These are phyloP conservation scores for Micrastur ruficollis DNA, from an alignment of 2,797 vertebrate genomes.

Conservation along the genomic window DNA sequence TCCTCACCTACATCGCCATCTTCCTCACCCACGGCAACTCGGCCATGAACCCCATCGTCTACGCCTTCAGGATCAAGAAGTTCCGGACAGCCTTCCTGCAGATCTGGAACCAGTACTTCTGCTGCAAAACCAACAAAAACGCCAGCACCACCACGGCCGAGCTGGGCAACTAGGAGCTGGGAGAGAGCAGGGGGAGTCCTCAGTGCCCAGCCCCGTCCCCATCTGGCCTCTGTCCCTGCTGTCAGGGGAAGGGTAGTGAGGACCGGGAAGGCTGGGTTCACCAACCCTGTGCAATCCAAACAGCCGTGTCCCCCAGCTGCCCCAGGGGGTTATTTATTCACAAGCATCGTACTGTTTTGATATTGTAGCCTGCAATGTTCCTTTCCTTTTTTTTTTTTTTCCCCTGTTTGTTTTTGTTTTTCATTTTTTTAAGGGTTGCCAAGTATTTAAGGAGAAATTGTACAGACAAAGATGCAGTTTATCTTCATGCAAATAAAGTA, in stretches of 20 bases:
- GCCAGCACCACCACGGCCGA: not conserved
- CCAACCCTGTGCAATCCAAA: not conserved
- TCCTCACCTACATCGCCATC: slow-evolving; percentile 88
- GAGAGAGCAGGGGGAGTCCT: not conserved
- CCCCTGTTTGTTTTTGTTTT: not conserved
- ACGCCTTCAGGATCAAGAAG: slow-evolving; percentile 95
- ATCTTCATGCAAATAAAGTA: slow-evolving; percentile 65
- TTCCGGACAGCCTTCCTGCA: slow-evolving; percentile 91
- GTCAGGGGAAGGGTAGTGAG: not conserved
- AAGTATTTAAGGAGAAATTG: slow-evolving; percentile 62
- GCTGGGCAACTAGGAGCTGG: not conserved
- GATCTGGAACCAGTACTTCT: slow-evolving; percentile 93
- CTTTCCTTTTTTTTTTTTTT: not conserved
- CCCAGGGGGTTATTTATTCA: slow-evolving; percentile 60
- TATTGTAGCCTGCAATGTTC: slow-evolving; percentile 37
- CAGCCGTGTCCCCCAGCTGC: not conserved
- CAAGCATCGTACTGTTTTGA: slow-evolving; percentile 32
- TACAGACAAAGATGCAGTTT: slow-evolving; percentile 12
- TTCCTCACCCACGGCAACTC: slow-evolving; percentile 96
- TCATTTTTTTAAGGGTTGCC: slow-evolving; percentile 1
- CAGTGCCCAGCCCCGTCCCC: not conserved
- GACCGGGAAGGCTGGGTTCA: not conserved
- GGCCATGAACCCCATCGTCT: slow-evolving; percentile 95
- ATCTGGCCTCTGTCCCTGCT: not conserved
- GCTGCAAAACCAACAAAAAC: slow-evolving; percentile 78